Evolutionary conservation across 64 coral and sea anemone species (phyloP).

Genomic region (Montipora foliosa): DNA sequence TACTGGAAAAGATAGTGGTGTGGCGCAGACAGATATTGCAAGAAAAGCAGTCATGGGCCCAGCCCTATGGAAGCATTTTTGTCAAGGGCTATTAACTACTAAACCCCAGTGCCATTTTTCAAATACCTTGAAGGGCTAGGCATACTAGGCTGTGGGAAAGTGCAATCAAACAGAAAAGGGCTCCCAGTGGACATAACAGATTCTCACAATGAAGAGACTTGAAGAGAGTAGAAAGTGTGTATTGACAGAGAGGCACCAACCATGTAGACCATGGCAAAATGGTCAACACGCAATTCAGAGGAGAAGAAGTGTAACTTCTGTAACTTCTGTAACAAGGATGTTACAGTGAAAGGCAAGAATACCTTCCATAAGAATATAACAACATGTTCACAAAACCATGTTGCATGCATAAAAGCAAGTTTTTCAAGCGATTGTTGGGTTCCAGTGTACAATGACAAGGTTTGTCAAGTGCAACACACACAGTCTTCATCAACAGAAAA

Average conservation of each 20-base stretch:
- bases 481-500: no score
- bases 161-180: slow-evolving; percentile 40
- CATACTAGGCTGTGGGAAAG: slow-evolving; percentile 54
- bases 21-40: slow-evolving; percentile 50
- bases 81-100: slow-evolving; percentile 30
- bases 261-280: background rate
- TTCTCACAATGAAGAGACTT: slow-evolving; percentile 28
- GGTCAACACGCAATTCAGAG: slow-evolving; percentile 1
- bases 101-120: slow-evolving; percentile 40
- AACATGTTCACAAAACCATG: no score
- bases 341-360: no score
- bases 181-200: slow-evolving; percentile 43
- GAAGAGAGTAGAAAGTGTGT: slow-evolving; percentile 46
- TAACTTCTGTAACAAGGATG: no score
- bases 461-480: no score
- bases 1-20: slow-evolving; percentile 54
- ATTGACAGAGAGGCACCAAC: slow-evolving; percentile 47
- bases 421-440: no score
- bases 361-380: no score
- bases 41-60: slow-evolving; percentile 28
- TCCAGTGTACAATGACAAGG: no score
- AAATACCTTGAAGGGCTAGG: slow-evolving; percentile 14
- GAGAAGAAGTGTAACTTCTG: no score
- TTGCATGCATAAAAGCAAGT: no score
- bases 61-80: slow-evolving; percentile 33